Evolutionary conservation across 2,113 vertebrate genomes (phyloP), one percentile per base, ranked within the genome.

Genomic region (Grammomys dolichurus): DNA sequence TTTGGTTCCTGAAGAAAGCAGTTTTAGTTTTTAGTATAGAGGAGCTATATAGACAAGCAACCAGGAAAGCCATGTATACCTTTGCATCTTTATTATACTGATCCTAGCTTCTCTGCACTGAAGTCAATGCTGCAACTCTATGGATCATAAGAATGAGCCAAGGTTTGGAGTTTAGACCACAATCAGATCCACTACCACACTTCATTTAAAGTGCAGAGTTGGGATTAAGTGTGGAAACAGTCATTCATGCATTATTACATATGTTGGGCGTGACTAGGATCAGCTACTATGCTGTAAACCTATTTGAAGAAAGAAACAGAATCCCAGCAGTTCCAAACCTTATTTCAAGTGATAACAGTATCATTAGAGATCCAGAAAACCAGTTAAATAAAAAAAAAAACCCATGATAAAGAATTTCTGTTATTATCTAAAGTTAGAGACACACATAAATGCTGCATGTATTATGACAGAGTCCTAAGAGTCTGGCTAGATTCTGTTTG

Each of bases 261-360:
- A 48, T 43, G 1, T 7, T 33, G 7, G 7, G 14, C 10, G 17
- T 33, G 43, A 92, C 70, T 51, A 60, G 36, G n/a, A 90, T 24
- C 4, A 51, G 28, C 31, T 60, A 33, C 87, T 78, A 46, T 65
- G 40, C 24, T 87, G 51, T 87, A 70, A 96, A 70, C 48, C 40
- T 28, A 76, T 7, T 14, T 85, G 69, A 93, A 80, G 69, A 94
- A 81, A 94, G 46, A 82, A 31, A 69, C 54, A 87, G 7, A 93
- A 80, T 72, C 91, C 75, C 31, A 67, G 33, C 43, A 58, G 73
- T 91, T 95, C 69, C 70, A 97, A 96, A 72, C 16, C 2, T 36
- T 90, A 10, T 43, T 90, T 94, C 87, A 80, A 94, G 87, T 88
- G 86, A 69, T 73, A 75, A 89, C 1, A 72, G 40, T 43, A 78